Base-by-base conservation (phyloP, 2,888 invertebrate genomes). In the Drosophila cyrtoloma region DNA sequence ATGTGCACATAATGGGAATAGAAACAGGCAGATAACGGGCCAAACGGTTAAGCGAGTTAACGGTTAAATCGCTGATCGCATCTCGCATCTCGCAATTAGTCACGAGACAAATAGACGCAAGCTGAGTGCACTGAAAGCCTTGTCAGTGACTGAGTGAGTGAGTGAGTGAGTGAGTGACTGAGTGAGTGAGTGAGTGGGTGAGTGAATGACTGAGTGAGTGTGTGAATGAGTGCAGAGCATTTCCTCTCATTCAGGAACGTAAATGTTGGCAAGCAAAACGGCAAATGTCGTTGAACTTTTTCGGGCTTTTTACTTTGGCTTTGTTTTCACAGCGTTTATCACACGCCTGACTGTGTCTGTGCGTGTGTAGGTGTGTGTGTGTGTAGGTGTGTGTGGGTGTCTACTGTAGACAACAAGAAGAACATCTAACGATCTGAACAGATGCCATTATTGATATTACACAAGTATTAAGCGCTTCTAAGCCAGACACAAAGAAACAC, bases 21-120 rank as follows among this genome's bases (percentile, higher is more conserved):
- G 35, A 3, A 16, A 22, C 44, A 22, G 44, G 5, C 44, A 22
- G 47, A 1, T 16, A 47, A 47, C 22, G 47, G 47, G 22, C 22
- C 47, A 47, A 16, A 9, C 16, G 16, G 9, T 14, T 47, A 39
- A 3, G 9, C 39, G 12, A 19, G 44, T 44, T 6, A 44, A 14
- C 44, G 14, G 14, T 6, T 44, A 22, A 47, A 22, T 7, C 14
- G 22, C 16, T 16, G 47, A 19, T 60, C 28, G 32, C 19, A 22
- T 32, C 14, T 60, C 52, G 37, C 19, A 28, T 37, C 22, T 60
- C 52, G 51, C 55, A 37, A 39, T 75, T 66, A 76, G 79, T 78
- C 79, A 78, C 75, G 79, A 67, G 68, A 57, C 56, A 64, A 71
- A 79, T 79, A 79, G 78, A 39, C 64, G 64, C 28, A 64, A 77